Evolutionary conservation across 2,113 vertebrate species (phyloP).

Genomic region (Gallinago paraguaiae): DNA sequence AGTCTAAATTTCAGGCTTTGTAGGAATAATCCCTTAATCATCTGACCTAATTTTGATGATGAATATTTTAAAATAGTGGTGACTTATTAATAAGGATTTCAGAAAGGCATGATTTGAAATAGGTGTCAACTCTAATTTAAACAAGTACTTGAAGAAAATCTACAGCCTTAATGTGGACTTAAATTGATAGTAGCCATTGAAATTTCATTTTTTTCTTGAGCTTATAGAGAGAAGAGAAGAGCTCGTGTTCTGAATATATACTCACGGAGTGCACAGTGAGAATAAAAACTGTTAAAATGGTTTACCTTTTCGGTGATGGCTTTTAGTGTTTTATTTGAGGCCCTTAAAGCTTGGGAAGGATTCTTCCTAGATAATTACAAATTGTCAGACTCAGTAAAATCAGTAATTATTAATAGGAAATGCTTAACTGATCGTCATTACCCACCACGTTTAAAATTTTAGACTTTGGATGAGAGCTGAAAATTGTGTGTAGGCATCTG

Average conservation of each 20-base stretch:
- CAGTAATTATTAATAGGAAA: background rate
- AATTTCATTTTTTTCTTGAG: slow-evolving; percentile 24
- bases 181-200: slow-evolving; percentile 46
- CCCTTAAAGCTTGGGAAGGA: background rate
- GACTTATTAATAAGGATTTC: slow-evolving; percentile 67
- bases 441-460: background rate
- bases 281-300: background rate
- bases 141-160: slow-evolving; percentile 58
- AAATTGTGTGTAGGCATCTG: background rate
- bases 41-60: slow-evolving; percentile 66
- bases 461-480: background rate
- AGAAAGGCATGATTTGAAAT: slow-evolving; percentile 53
- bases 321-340: background rate
- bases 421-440: background rate
- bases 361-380: slow-evolving; percentile 11
- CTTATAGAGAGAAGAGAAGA: background rate
- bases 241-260: background rate
- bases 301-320: background rate
- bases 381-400: slow-evolving; percentile 7
- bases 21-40: slow-evolving; percentile 61
- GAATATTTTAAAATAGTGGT: slow-evolving; percentile 66
- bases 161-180: slow-evolving; percentile 41
- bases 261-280: background rate
- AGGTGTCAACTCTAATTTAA: slow-evolving; percentile 63
- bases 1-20: slow-evolving; percentile 51